A percentile compares a stretch with the other conserved stretches of the same genome.
These are phyloP conservation scores for Poeciliopsis prolifica DNA, from an alignment of 2,113 vertebrate species.

Conservation along the genomic window DNA sequence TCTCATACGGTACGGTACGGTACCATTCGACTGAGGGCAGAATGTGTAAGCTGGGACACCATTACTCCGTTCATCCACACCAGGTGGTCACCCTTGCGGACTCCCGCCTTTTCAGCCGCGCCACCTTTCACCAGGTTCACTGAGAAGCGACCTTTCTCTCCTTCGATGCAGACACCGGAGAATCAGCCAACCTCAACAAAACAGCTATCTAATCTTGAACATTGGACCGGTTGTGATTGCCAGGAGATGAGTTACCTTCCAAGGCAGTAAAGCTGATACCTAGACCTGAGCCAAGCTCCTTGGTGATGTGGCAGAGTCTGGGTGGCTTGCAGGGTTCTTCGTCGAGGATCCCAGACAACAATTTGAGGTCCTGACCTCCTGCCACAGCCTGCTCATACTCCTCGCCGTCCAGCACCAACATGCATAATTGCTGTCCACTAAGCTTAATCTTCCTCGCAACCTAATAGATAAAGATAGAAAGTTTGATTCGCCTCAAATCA, in stretches of 20 bases:
- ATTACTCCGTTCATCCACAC: constrained; percentile 86
- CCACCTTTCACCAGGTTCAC: constrained; percentile 78
- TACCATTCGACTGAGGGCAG: constrained; percentile 85
- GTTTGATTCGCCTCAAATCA: neutral
- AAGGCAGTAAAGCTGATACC: constrained; percentile 81
- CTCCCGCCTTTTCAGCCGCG: constrained; percentile 85
- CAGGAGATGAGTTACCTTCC: constrained; percentile 58
- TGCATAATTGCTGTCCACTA: constrained; percentile 83
- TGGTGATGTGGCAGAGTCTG: constrained; percentile 82
- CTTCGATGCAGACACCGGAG: constrained; percentile 63
- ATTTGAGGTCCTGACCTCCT: constrained; percentile 53
- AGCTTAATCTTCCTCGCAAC: constrained; percentile 85
- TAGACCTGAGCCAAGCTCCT: constrained; percentile 77
- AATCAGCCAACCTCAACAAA: neutral
- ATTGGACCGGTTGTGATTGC: neutral
- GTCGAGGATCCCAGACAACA: constrained; percentile 29
- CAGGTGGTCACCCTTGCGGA: constrained; percentile 82
- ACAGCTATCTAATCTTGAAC: neutral
- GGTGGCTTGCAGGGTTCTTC: constrained; percentile 62
- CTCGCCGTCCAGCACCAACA: constrained; percentile 77
- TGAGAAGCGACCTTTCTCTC: constrained; percentile 80
- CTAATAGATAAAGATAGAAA: constrained; percentile 62
- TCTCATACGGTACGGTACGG: neutral
- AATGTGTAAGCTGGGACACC: constrained; percentile 77
- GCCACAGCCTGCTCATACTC: constrained; percentile 70